These are phyloP conservation scores for Nipponia nippon DNA, from an alignment of 2,113 vertebrate species.

Conservation along the genomic window DNA sequence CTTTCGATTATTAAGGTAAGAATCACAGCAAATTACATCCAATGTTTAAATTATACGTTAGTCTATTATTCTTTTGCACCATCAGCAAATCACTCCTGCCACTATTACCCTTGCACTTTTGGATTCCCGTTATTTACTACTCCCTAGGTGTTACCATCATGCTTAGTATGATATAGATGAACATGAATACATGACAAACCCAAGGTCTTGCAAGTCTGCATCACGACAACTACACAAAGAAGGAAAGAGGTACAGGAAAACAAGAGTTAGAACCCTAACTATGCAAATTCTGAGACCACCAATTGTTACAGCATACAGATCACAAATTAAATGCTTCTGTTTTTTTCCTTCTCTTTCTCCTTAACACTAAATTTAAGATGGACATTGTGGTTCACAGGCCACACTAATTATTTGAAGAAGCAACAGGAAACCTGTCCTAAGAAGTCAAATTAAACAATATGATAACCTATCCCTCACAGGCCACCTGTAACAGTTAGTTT, in stretches of 20 bases:
- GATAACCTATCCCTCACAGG: background rate
- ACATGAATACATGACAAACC: background rate
- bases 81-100: background rate
- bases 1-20: background rate
- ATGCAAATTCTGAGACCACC: background rate
- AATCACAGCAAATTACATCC: background rate
- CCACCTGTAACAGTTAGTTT: background rate
- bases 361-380: background rate
- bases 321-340: background rate
- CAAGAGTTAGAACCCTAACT: background rate
- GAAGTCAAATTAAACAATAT: background rate
- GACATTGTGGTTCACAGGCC: background rate
- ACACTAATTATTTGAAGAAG: background rate
- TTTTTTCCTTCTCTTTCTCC: background rate
- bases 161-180: background rate
- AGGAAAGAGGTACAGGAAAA: background rate
- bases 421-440: background rate
- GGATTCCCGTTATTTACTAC: background rate
- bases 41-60: background rate
- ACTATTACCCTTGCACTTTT: background rate
- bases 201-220: background rate
- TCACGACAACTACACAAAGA: background rate
- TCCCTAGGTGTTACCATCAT: background rate
- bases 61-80: background rate
- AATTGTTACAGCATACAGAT: background rate